Evolutionary conservation across 2,797 vertebrate genomes (phyloP).

Genomic region (Picus viridis): DNA sequence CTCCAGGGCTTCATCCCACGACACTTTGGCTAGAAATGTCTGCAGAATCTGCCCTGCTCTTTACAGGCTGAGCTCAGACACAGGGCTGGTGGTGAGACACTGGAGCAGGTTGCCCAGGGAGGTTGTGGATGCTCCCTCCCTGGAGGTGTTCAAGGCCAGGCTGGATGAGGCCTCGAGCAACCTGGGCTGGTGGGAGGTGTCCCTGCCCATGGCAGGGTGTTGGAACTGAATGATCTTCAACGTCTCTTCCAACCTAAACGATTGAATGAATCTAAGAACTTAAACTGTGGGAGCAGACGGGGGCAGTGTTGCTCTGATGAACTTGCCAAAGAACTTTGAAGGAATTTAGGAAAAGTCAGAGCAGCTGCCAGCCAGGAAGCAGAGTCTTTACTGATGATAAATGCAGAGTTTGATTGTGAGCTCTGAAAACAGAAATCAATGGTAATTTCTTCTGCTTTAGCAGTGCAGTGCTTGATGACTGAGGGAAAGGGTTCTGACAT

Average conservation of each 20-base stretch:
- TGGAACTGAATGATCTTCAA: no score
- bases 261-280: no score
- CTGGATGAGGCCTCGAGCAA: no score
- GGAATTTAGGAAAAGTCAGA: neutral
- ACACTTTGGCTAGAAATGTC: no score
- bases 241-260: no score
- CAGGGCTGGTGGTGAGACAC: no score
- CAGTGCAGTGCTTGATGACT: neutral
- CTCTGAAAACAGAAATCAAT: neutral
- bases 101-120: no score
- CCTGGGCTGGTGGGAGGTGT: no score
- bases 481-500: neutral
- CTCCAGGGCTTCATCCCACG: no score
- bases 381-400: neutral
- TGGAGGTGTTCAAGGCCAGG: no score
- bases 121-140: no score
- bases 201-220: no score
- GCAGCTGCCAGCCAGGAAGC: neutral
- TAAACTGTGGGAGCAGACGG: neutral
- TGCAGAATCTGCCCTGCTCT: neutral
- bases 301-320: slow-evolving; percentile 3
- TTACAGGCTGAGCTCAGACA: neutral
- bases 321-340: neutral
- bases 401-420: neutral
- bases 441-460: neutral